Conservation (phyloP, 2,888 invertebrate genomes). For the Periphyllus acericola region DNA sequence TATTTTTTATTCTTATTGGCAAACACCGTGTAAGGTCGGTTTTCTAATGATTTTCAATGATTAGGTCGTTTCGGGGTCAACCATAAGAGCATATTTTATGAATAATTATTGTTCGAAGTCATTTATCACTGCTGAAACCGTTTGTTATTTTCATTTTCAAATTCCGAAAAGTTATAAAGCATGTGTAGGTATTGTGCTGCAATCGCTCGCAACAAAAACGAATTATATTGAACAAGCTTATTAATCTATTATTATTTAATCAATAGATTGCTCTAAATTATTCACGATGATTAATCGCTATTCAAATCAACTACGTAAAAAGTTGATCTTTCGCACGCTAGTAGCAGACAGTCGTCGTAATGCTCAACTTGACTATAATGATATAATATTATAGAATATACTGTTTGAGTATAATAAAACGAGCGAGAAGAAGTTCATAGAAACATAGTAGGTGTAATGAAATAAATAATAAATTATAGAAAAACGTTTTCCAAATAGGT, state of each 20-base stretch:
- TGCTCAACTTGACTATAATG: not conserved
- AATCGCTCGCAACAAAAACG: not conserved
- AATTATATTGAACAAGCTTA: not conserved
- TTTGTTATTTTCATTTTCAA: not conserved
- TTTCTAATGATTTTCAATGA: not conserved
- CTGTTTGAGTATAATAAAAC: not conserved
- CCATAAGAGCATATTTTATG: not conserved
- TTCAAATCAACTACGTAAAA: not conserved
- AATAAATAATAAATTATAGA: not conserved
- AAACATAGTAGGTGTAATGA: not conserved
- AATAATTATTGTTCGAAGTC: not conserved
- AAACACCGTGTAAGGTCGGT: not conserved
- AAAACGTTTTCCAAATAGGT: not conserved
- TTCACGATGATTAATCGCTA: not conserved
- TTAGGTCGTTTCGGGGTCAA: not conserved
- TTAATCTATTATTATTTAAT: too few relatives aligned
- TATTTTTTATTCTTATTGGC: not conserved
- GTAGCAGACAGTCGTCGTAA: not conserved
- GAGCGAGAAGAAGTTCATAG: not conserved
- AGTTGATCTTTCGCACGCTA: not conserved
- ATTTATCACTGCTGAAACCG: not conserved
- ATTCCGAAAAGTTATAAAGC: not conserved
- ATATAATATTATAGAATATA: not conserved
- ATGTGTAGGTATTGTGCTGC: not conserved
- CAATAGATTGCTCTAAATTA: slow-evolving; percentile 20